These are phyloP conservation scores for Osedax frankpressi DNA, from an alignment of 2,888 invertebrate genomes.

Conservation along the genomic window DNA sequence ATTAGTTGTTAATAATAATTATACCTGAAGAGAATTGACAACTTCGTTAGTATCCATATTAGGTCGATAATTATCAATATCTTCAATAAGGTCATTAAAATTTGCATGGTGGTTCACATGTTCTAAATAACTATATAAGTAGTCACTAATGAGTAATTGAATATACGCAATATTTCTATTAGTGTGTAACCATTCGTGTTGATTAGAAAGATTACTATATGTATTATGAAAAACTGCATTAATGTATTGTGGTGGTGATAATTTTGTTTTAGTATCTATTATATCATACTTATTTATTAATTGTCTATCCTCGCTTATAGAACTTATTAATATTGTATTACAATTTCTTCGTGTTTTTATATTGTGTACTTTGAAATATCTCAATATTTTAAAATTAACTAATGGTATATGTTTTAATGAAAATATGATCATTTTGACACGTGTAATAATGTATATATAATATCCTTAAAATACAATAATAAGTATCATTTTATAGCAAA, in stretches of 20 bases:
- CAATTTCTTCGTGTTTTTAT: no score
- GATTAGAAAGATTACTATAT: neutral
- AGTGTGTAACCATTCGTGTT: slow-evolving; percentile 10
- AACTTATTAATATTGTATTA: no score
- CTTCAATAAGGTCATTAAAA: slow-evolving; percentile 15
- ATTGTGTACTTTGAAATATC: no score
- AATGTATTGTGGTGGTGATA: neutral
- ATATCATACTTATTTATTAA: neutral
- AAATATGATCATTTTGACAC: no score
- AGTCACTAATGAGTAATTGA: slow-evolving; percentile 17
- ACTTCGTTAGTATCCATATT: neutral
- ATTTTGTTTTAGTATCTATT: neutral
- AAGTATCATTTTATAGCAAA: no score
- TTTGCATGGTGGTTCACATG: slow-evolving; percentile 16
- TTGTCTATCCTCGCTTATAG: no score
- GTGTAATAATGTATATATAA: no score
- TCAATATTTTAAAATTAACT: no score
- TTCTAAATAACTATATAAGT: slow-evolving; percentile 3
- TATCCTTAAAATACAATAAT: no score
- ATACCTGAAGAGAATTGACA: neutral
- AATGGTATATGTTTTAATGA: no score
- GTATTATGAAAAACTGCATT: neutral
- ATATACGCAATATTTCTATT: slow-evolving; percentile 23
- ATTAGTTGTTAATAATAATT: no score
- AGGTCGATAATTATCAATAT: neutral